Evolutionary conservation across 2,888 invertebrate species (phyloP).

Genomic region (Acleris sparsana): DNA sequence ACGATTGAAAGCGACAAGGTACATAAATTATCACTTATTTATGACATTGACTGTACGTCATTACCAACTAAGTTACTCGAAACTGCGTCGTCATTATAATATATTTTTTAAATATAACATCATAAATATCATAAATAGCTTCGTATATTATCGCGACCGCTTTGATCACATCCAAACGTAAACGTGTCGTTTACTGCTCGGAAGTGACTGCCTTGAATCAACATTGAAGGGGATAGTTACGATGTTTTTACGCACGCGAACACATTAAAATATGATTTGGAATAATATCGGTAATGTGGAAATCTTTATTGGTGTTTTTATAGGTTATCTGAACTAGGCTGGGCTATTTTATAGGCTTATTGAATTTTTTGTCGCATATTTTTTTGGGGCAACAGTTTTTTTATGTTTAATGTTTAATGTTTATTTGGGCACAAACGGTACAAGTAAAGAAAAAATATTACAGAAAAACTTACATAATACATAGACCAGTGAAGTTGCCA

Average conservation of each 20-base stretch:
- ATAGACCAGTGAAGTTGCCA: no score
- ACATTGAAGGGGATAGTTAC: constrained; percentile 16
- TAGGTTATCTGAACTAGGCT: background rate
- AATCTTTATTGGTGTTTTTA: constrained; percentile 21
- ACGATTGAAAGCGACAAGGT: no score
- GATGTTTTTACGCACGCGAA: constrained; percentile 22
- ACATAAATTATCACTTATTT: no score
- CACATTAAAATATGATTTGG: constrained; percentile 18
- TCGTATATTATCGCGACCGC: constrained; percentile 12
- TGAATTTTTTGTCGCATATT: background rate
- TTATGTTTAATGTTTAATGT: no score
- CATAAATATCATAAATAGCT: background rate
- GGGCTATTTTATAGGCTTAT: background rate
- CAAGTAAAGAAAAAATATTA: no score
- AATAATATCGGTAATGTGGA: constrained; percentile 1
- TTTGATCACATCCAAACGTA: constrained; percentile 23
- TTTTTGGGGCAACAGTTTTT: no score
- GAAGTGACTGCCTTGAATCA: constrained; percentile 19
- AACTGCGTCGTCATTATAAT: no score
- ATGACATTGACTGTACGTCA: no score
- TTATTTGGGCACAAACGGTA: no score
- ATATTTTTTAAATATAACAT: no score
- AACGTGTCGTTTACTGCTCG: constrained; percentile 9
- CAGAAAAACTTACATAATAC: no score
- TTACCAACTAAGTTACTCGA: no score